Evolutionary conservation across 2,888 invertebrate species (phyloP).

Genomic region (Mesorhabditis spiculigera): DNA sequence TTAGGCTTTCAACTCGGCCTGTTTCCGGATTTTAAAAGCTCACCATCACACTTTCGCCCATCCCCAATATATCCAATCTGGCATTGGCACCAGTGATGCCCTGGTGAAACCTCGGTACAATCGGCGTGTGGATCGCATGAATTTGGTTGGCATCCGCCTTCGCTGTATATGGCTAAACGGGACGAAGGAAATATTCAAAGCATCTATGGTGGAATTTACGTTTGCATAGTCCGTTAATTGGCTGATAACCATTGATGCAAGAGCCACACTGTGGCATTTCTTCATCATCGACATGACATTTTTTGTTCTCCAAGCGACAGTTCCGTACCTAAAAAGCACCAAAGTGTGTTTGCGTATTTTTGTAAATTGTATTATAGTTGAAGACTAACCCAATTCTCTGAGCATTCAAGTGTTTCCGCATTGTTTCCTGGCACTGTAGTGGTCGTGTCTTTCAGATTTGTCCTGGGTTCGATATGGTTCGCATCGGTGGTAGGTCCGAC

Average conservation of each 20-base stretch:
- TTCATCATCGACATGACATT: constrained; percentile 52
- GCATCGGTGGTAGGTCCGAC: too few relatives aligned
- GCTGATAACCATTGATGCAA: constrained; percentile 50
- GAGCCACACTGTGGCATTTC: constrained; percentile 53
- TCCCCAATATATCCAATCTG: constrained; percentile 79
- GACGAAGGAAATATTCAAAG: background rate
- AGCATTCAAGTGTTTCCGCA: background rate
- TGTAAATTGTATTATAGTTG: background rate
- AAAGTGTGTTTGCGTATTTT: background rate
- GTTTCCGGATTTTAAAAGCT: constrained; percentile 5
- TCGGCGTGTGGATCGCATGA: constrained; percentile 50
- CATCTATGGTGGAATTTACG: constrained; percentile 45
- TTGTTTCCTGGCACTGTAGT: too few relatives aligned
- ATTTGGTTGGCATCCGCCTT: background rate
- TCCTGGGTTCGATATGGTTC: too few relatives aligned
- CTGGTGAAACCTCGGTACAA: constrained; percentile 52
- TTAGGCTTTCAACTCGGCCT: too few relatives aligned
- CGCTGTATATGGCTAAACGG: background rate
- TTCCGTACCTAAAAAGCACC: constrained; percentile 17
- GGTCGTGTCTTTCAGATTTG: too few relatives aligned
- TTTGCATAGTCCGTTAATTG: constrained; percentile 46
- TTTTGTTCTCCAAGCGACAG: constrained; percentile 49
- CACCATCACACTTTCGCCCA: constrained; percentile 58
- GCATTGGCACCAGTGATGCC: constrained; percentile 71
- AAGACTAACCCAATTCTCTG: background rate